Conservation (phyloP, 2,888 invertebrate species). For the Euplagia quadripunctaria region DNA sequence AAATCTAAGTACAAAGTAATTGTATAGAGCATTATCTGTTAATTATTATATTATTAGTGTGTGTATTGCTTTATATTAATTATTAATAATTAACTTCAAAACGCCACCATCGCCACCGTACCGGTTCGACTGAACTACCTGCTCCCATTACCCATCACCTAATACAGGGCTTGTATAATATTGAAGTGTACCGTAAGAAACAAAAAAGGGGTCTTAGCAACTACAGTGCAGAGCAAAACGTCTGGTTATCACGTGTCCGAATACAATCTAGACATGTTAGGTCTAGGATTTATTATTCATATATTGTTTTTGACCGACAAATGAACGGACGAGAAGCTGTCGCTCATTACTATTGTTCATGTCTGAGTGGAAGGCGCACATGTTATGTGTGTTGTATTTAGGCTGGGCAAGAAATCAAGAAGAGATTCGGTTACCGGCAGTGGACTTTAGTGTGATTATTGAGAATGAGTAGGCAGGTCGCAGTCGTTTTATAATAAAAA, state of each 20-base stretch:
- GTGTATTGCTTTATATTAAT: background rate
- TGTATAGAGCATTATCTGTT: too few species aligned
- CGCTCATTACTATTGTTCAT: background rate
- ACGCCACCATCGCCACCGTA: too few species aligned
- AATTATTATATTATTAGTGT: too few species aligned
- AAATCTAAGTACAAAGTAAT: too few species aligned
- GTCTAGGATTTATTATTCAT: constrained; percentile 17
- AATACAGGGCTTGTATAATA: too few species aligned
- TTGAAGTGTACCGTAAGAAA: too few species aligned
- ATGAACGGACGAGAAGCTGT: constrained; percentile 7
- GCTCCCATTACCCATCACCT: too few species aligned
- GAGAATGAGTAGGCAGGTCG: background rate
- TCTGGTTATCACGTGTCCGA: constrained; percentile 8
- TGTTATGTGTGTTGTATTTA: constrained; percentile 20
- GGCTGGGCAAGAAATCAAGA: background rate
- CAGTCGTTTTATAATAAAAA: constrained; percentile 3
- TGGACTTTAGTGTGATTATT: background rate
- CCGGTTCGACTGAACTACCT: too few species aligned
- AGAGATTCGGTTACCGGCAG: constrained; percentile 6
- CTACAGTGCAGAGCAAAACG: background rate
- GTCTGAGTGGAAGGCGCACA: constrained; percentile 18
- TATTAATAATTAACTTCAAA: too few species aligned
- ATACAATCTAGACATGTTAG: constrained; percentile 18
- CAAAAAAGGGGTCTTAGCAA: too few species aligned
- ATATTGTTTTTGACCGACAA: constrained; percentile 18